Evolutionary conservation across 2,797 vertebrate species (phyloP), one percentile per base, ranked within the genome.

Genomic region (Dendrocincla fuliginosa): DNA sequence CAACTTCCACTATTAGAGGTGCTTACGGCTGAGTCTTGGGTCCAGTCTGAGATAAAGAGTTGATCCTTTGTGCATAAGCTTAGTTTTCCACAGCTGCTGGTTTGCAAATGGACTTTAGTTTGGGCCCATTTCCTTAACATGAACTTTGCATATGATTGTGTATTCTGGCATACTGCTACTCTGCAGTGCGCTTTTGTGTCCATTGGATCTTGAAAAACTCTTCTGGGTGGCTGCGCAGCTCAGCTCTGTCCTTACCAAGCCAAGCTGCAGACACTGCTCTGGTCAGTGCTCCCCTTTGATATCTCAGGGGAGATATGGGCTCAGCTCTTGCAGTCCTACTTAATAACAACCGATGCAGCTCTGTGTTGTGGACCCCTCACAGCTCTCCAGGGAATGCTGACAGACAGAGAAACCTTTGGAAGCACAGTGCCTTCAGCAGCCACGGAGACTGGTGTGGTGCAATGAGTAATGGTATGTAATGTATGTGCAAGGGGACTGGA

Each of bases 31-130:
- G 33, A 71, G 32, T 30, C 47, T 57, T 86, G 74, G 28, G 28
- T 30, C 75, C 42, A 35, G 8, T 49, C 13, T 70, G 32, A 27
- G 17, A 32, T 53, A 65, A 84, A 82, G 53, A 35, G 17, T 39
- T n/a, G 24, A 16, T 74, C 27, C 17, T 74, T 89, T 78, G 13
- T 0, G 0, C 0, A 0, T 33, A 44, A 74, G 14, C 17, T 53
- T 70, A 37, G 16, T 84, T 91, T 93, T 87, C 39, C 39, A 57
- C 35, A 57, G 17, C 22, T 42, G 19, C 23, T 5, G 11, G 7
- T 59, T 80, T 87, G 53, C 37, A 65, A 90, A 74, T 46, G 24
- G 11, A 24, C 59, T 89, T 93, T 80, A 30, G 12, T 89, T 94
- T 87, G 33, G 27, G 49, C 50, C 42, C 67, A 39, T 80, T 90